Evolutionary conservation across 2,113 vertebrate species (phyloP).

Genomic region (Ictidomys tridecemlineatus): DNA sequence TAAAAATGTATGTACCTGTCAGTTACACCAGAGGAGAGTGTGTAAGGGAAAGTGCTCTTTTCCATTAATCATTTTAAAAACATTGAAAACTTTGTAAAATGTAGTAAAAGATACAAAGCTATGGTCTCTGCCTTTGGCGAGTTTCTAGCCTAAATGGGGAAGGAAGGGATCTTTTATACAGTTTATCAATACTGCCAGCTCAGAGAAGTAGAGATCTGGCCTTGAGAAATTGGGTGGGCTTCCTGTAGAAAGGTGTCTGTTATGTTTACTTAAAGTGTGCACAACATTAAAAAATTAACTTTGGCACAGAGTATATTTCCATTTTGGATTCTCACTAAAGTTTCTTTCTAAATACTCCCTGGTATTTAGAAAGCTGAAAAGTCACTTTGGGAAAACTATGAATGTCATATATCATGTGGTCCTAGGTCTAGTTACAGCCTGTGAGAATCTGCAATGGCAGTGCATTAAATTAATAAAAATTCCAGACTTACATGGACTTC

Average conservation of each 20-base stretch:
- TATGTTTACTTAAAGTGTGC: background rate
- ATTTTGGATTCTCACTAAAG: background rate
- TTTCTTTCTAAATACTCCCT: conserved; percentile 7
- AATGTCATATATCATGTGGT: background rate
- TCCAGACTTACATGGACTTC: background rate
- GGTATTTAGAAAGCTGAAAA: conserved; percentile 16
- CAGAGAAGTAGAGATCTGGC: background rate
- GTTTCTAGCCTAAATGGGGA: background rate
- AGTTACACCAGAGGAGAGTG: background rate
- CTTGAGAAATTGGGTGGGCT: background rate
- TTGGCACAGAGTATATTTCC: background rate
- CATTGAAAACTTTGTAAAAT: conserved; percentile 23
- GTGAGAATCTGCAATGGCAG: background rate
- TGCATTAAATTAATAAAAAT: background rate
- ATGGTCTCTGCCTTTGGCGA: background rate
- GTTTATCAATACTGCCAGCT: too few relatives aligned
- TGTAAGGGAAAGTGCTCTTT: background rate
- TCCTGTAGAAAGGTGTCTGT: background rate
- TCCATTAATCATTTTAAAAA: background rate
- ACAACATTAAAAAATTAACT: background rate
- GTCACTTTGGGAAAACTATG: background rate
- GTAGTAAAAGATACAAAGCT: background rate
- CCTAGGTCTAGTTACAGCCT: background rate
- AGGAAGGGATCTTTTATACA: background rate
- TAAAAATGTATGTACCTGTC: background rate